Evolutionary conservation across 2,888 invertebrate species (phyloP).

Genomic region (Lepas anatifera): DNA sequence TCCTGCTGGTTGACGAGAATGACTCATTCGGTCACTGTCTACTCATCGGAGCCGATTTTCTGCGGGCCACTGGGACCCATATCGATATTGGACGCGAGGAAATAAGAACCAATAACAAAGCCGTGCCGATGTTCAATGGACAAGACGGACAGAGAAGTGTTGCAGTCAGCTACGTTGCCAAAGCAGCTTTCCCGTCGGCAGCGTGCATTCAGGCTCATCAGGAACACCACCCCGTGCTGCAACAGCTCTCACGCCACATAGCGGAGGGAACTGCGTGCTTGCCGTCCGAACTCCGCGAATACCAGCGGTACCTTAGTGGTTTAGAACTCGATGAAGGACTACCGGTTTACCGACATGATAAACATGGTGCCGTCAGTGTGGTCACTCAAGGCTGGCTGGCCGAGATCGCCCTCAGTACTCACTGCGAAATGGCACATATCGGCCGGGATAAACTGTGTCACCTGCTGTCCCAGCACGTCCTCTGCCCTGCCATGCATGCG

Average conservation of each 20-base stretch:
- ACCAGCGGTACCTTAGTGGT: neutral
- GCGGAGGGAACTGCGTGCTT: neutral
- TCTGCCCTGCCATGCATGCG: neutral
- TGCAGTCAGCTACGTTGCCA: neutral
- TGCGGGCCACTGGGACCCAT: neutral
- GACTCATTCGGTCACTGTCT: neutral
- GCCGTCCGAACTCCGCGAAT: neutral
- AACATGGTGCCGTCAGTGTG: neutral
- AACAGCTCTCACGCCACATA: neutral
- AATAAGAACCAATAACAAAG: neutral
- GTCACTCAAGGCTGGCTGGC: neutral
- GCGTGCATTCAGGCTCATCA: neutral
- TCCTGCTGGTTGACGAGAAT: neutral
- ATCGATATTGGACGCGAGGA: neutral
- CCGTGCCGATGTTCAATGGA: neutral
- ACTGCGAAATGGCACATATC: slow-evolving; percentile 11
- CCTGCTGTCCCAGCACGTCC: neutral
- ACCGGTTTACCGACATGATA: neutral
- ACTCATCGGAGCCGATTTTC: neutral
- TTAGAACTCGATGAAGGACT: neutral
- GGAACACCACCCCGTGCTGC: neutral
- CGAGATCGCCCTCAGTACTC: neutral
- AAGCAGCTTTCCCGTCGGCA: neutral
- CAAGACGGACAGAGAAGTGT: neutral
- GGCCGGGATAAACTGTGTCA: slow-evolving; percentile 6